These are phyloP conservation scores for Leontopithecus rosalia DNA, from an alignment of 2,797 vertebrate genomes.

Conservation along the genomic window DNA sequence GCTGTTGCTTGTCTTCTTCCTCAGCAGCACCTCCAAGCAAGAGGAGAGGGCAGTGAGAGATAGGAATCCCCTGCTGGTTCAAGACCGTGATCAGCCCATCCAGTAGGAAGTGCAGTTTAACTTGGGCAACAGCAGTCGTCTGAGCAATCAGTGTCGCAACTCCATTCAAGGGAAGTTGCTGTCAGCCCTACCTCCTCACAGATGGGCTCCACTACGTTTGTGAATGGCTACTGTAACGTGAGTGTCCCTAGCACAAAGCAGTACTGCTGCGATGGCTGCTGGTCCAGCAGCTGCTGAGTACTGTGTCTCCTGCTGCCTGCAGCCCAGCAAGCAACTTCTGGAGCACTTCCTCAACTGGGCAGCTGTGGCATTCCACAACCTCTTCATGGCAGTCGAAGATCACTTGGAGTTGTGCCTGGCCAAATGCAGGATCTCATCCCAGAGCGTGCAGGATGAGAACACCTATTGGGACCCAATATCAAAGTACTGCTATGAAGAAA, in stretches of 20 bases:
- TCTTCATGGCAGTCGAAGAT: constrained; percentile 97
- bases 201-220: constrained; percentile 97
- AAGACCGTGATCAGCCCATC: constrained; percentile 92
- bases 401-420: constrained; percentile 98
- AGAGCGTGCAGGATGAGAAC: constrained; percentile 99
- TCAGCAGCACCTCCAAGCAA: constrained; percentile 97
- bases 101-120: constrained; percentile 96
- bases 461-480: constrained; percentile 96
- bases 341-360: constrained; percentile 96
- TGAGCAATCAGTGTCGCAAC: constrained; percentile 94
- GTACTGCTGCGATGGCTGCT: constrained; percentile 93
- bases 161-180: constrained; percentile 93
- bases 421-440: constrained; percentile 98
- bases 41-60: constrained; percentile 94
- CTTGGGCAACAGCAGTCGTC: constrained; percentile 94
- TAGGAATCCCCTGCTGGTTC: constrained; percentile 92
- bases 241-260: constrained; percentile 71
- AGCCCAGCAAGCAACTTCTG: constrained; percentile 95
- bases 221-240: constrained; percentile 94
- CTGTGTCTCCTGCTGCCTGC: constrained; percentile 97
- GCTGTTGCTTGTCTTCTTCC: constrained; percentile 96
- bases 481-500: constrained; percentile 97
- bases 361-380: constrained; percentile 95
- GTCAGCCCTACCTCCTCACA: constrained; percentile 88
- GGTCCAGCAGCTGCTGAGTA: constrained; percentile 94